phyloP scores from a whole-genome alignment of 2,113 vertebrate species.

The Gyps fulvus region DNA sequence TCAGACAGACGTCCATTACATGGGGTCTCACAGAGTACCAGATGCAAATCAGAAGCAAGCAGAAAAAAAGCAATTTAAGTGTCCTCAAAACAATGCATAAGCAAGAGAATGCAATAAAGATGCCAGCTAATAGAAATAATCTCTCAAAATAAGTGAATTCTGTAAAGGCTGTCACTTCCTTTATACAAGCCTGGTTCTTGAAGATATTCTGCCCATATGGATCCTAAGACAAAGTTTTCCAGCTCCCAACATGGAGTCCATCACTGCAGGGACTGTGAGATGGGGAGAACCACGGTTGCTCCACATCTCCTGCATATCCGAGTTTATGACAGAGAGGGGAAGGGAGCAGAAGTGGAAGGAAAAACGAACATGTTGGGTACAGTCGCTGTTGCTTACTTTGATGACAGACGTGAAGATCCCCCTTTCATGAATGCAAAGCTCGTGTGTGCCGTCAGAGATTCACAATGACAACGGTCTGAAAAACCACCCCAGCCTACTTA shows the following conservation, averaged over 20 bases:
- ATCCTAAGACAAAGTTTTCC: neutral
- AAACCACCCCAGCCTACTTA: neutral
- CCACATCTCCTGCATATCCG: rapidly evolving
- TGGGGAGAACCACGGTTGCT: neutral
- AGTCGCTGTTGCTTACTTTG: neutral
- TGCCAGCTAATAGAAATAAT: neutral
- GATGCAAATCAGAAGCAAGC: neutral
- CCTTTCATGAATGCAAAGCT: neutral
- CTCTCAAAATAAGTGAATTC: neutral
- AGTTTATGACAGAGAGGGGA: neutral
- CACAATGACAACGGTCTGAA: neutral
- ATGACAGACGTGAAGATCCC: neutral
- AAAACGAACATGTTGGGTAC: neutral
- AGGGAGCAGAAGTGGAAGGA: neutral
- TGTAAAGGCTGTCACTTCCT: neutral
- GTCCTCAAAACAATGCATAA: neutral
- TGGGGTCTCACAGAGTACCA: neutral
- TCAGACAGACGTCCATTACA: neutral
- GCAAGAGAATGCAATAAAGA: neutral
- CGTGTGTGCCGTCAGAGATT: neutral
- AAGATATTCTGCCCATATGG: neutral
- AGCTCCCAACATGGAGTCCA: neutral
- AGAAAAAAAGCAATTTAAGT: neutral
- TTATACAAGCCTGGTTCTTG: neutral
- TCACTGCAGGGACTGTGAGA: neutral